Base-by-base conservation (phyloP, 2,888 invertebrate genomes). In the Erebia palarica region DNA sequence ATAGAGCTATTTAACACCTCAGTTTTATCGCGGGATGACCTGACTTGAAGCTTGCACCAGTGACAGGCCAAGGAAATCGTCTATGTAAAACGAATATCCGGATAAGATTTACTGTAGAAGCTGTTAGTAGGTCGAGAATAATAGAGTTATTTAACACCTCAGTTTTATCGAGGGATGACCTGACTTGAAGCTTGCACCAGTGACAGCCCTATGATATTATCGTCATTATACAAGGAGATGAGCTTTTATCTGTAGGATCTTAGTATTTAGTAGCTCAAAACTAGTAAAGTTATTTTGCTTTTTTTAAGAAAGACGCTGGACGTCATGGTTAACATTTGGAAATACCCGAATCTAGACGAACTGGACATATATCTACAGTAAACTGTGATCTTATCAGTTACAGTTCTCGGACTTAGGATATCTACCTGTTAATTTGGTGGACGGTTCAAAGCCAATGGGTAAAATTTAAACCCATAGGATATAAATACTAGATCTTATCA, bases 41-140 rank as follows among this genome's bases (percentile, higher is more conserved):
- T 66, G 58, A 79, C 80, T 86, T 83, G 84, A 85, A 84, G 82
- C 85, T 88, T 86, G 88, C 86, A 87, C 88, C 87, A 87, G 86
- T 87, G 86, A 87, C 85, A 83, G 80, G 81, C 59, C 66, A 42
- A 36, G 68, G 67, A 64, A 66, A 68, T 55, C 68, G 80, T 44
- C 10, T 42, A 42, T 10, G 10, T 10, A 47, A 69, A 71, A 27
- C 67, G 36, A 27, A 44, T 55, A 18, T 9, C 16, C 53, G 10
- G 65, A 44, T 14, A 49, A 65, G 57, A 57, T 55, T 57, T 57
- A 66, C 57, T 57, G 57, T 57, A 21, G 66, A 57, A 57, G 57
- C 65, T 63, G n/a, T n/a, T 49, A 18, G 18, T 21, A 63, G 47
- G 49, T 49, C 2, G 49, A 49, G 18, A 49, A 49, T 21, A 49